Percentiles rank a stretch among this genome's conserved stretches.
phyloP scores from a whole-genome alignment of 2,797 vertebrate species.

The Hyperoplus lanceolatus region DNA sequence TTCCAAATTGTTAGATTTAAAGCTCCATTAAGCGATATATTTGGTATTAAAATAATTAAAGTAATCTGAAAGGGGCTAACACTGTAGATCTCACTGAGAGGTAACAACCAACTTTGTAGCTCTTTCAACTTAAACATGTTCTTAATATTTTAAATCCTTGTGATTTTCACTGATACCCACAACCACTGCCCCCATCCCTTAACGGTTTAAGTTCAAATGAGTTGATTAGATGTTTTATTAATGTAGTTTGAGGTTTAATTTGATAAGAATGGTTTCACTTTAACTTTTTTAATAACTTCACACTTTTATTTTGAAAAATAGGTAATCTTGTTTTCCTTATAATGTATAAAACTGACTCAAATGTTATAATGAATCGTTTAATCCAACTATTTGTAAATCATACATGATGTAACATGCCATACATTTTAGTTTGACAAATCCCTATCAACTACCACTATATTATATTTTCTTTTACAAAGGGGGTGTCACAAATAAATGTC shows the following conservation, averaged over 20 bases:
- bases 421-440: too few species aligned
- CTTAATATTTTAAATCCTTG: background rate
- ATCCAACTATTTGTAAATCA: too few species aligned
- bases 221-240: background rate
- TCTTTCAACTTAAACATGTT: background rate
- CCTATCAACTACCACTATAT: too few species aligned
- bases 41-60: background rate
- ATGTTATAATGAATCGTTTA: too few species aligned
- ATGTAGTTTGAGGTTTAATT: background rate
- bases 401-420: too few species aligned
- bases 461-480: too few species aligned
- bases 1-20: conserved; percentile 18
- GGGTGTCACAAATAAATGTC: too few species aligned
- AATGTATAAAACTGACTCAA: too few species aligned
- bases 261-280: background rate
- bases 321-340: too few species aligned
- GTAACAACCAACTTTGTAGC: background rate
- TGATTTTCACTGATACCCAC: background rate
- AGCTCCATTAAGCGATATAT: conserved; percentile 56
- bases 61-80: background rate
- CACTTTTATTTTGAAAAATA: too few species aligned
- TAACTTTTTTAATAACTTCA: too few species aligned
- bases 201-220: background rate
- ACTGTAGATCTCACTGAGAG: background rate
- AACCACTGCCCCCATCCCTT: background rate